A percentile compares a stretch with the other conserved stretches of the same genome.
Conservation (phyloP, 2,113 vertebrate species). For the Callospermophilus lateralis region DNA sequence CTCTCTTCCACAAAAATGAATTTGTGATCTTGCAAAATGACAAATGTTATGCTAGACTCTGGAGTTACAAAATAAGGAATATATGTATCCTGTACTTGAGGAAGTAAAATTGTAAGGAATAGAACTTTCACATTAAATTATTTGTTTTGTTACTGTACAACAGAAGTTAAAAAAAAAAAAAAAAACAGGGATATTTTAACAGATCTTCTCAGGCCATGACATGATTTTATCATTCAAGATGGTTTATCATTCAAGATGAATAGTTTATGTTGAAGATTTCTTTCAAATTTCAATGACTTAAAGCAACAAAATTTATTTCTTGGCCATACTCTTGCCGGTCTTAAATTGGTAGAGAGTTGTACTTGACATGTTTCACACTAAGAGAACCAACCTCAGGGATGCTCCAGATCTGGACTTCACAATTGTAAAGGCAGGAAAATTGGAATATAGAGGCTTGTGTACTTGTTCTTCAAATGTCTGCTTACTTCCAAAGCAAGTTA, state of each 20-base stretch:
- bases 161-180: not conserved
- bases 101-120: not conserved
- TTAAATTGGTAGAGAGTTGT: not conserved
- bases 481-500: not conserved
- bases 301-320: not conserved
- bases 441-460: not conserved
- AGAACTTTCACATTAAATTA: not conserved
- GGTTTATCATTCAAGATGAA: not conserved
- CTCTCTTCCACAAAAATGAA: not conserved
- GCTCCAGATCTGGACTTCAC: not conserved
- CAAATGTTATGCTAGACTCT: not conserved
- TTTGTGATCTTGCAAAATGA: not conserved
- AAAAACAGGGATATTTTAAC: not conserved
- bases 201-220: not conserved
- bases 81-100: not conserved
- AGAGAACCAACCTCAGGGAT: not conserved
- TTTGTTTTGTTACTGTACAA: not conserved
- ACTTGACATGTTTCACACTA: not conserved
- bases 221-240: not conserved
- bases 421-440: not conserved
- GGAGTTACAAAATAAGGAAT: not conserved
- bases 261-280: not conserved
- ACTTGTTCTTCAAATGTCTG: not conserved
- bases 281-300: not conserved
- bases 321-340: not conserved